Evolutionary conservation across 2,888 invertebrate genomes (phyloP).

Genomic region (Eudasyphora cyanicolor): DNA sequence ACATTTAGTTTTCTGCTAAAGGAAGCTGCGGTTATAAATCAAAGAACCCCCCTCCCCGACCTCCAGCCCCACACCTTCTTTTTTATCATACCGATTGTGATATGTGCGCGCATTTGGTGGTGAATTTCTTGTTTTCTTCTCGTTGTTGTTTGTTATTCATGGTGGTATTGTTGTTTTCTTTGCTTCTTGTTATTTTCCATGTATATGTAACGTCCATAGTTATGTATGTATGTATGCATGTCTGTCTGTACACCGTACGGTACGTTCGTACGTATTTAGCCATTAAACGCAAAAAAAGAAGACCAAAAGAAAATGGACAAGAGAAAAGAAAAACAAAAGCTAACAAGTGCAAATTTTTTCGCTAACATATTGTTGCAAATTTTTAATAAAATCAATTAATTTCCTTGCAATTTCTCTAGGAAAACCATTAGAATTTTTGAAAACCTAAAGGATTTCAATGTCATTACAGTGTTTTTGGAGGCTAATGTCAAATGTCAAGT

Average conservation of each 20-base stretch:
- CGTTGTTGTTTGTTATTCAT: slow-evolving; percentile 14
- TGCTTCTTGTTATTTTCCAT: slow-evolving; percentile 24
- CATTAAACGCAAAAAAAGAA: not conserved
- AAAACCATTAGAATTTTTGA: not conserved
- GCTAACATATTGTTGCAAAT: slow-evolving; percentile 59
- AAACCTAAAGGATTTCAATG: slow-evolving; percentile 3
- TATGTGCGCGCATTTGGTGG: not conserved
- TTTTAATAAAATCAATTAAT: slow-evolving; percentile 28
- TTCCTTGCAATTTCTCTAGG: slow-evolving; percentile 8
- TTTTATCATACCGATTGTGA: no score
- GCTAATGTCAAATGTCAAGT: not conserved
- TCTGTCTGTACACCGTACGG: not conserved
- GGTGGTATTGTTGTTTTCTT: slow-evolving; percentile 3
- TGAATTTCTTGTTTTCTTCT: not conserved
- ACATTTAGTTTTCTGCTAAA: no score
- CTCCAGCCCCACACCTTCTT: no score
- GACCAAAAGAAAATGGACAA: not conserved
- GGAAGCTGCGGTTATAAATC: no score
- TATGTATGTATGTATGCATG: not conserved
- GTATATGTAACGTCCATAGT: not conserved
- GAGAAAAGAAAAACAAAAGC: slow-evolving; percentile 57
- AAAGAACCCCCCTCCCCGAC: no score
- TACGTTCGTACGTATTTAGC: not conserved
- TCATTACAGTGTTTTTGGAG: not conserved
- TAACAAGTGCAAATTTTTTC: slow-evolving; percentile 56